phyloP scores from a whole-genome alignment of 2,113 vertebrate genomes.

The Hiodon alosoides region DNA sequence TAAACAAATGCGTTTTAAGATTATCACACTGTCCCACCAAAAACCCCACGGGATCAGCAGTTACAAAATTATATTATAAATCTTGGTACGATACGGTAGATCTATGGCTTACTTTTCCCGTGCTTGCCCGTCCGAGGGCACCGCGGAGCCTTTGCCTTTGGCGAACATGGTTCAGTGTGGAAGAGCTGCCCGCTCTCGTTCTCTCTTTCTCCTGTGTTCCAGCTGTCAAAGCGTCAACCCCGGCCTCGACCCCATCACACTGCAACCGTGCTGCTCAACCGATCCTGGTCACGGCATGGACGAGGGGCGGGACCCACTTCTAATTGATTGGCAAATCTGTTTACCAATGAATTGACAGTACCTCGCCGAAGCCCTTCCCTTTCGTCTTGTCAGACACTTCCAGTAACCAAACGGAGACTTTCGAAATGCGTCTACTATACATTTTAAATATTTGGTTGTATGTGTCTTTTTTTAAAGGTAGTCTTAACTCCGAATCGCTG shows the following conservation, averaged over 20 bases:
- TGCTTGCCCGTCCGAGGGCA: slow-evolving; percentile 91
- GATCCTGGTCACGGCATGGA: slow-evolving; percentile 66
- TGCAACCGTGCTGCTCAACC: slow-evolving; percentile 75
- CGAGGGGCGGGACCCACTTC: slow-evolving; percentile 52
- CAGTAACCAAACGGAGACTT: slow-evolving; percentile 5
- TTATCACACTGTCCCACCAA: slow-evolving; percentile 49
- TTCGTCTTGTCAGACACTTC: slow-evolving; percentile 22
- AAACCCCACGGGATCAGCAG: slow-evolving; percentile 35
- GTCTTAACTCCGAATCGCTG: neutral
- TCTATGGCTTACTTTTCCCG: slow-evolving; percentile 83
- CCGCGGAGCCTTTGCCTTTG: slow-evolving; percentile 91
- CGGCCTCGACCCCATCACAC: slow-evolving; percentile 77
- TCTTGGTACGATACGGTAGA: neutral
- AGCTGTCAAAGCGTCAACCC: slow-evolving; percentile 82
- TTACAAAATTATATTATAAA: neutral
- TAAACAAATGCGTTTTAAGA: slow-evolving; percentile 54
- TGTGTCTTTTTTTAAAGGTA: slow-evolving; percentile 21
- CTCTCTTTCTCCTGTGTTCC: slow-evolving; percentile 64
- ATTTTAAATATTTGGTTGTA: neutral
- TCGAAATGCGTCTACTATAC: neutral
- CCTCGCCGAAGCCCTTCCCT: slow-evolving; percentile 35
- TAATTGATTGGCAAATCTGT: slow-evolving; percentile 37
- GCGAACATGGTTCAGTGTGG: slow-evolving; percentile 77
- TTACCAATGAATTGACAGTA: slow-evolving; percentile 45
- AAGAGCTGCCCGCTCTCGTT: slow-evolving; percentile 60